A percentile compares a stretch with the other conserved stretches of the same genome.
phyloP scores from a whole-genome alignment of 2,888 invertebrate species.

The Rhingia campestris region DNA sequence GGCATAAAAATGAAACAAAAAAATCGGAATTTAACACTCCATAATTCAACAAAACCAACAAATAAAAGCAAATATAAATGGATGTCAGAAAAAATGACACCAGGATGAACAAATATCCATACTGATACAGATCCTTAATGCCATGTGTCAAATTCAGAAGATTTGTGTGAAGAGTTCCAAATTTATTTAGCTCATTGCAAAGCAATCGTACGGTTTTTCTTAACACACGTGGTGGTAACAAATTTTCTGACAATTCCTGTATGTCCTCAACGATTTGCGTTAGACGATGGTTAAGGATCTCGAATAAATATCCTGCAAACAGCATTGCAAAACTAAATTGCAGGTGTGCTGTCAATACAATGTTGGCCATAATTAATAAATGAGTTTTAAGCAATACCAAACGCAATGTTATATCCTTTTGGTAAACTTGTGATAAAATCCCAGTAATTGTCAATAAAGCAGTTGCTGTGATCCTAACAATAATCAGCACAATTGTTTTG shows the following conservation, averaged over 20 bases:
- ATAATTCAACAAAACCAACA: neutral
- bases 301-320: neutral
- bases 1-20: neutral
- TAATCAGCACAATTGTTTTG: neutral
- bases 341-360: neutral
- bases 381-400: neutral
- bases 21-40: too few relatives aligned
- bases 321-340: conserved; percentile 9
- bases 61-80: neutral
- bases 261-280: neutral
- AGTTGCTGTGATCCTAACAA: neutral
- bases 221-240: neutral
- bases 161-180: conserved; percentile 7
- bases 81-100: neutral
- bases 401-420: neutral
- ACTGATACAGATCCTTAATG: conserved; percentile 12
- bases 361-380: neutral
- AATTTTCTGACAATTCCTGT: too few relatives aligned
- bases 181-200: neutral
- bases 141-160: conserved; percentile 1
- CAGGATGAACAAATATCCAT: neutral
- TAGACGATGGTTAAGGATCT: conserved; percentile 2
- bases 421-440: too few relatives aligned
- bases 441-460: neutral
- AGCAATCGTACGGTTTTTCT: neutral